A percentile compares a stretch with the other conserved stretches of the same genome.
These are phyloP conservation scores for Galeopsomyia nigrocyanea DNA, from an alignment of 2,888 invertebrate species.

Conservation along the genomic window DNA sequence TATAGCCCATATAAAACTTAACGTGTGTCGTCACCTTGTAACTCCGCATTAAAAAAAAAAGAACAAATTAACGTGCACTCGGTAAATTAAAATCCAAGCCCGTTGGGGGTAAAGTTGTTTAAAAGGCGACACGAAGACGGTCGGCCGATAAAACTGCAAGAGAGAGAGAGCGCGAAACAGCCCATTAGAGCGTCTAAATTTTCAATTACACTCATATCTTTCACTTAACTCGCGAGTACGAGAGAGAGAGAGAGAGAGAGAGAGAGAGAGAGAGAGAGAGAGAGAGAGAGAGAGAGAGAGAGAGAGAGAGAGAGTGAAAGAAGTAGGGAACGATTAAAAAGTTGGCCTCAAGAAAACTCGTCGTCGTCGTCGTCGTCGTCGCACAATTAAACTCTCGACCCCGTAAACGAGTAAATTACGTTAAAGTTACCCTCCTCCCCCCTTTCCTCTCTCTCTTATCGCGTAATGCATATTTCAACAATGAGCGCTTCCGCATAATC, in stretches of 20 bases:
- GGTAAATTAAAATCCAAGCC: too few species aligned
- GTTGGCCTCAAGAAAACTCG: constrained; percentile 16
- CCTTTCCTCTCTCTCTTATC: background rate
- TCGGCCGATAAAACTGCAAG: too few species aligned
- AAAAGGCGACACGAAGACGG: too few species aligned
- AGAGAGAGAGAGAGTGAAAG: background rate
- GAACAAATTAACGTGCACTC: too few species aligned
- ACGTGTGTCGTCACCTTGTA: background rate
- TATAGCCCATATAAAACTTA: constrained; percentile 4
- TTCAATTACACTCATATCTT: constrained; percentile 26
- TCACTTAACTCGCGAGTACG: constrained; percentile 13
- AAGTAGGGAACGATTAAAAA: constrained; percentile 23
- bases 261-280: too few species aligned
- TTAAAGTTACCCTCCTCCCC: background rate
- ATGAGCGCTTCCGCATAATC: constrained; percentile 31
- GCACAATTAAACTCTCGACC: constrained; percentile 15
- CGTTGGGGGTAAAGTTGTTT: too few species aligned
- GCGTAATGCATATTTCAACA: constrained; percentile 29
- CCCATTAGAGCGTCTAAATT: constrained; percentile 5
- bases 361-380: background rate
- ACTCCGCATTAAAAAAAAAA: background rate
- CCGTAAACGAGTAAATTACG: constrained; percentile 5
- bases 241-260: background rate
- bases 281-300: too few species aligned
- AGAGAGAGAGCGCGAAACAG: too few species aligned